phyloP scores from a whole-genome alignment of 2,797 vertebrate species.

The Alosa sapidissima region DNA sequence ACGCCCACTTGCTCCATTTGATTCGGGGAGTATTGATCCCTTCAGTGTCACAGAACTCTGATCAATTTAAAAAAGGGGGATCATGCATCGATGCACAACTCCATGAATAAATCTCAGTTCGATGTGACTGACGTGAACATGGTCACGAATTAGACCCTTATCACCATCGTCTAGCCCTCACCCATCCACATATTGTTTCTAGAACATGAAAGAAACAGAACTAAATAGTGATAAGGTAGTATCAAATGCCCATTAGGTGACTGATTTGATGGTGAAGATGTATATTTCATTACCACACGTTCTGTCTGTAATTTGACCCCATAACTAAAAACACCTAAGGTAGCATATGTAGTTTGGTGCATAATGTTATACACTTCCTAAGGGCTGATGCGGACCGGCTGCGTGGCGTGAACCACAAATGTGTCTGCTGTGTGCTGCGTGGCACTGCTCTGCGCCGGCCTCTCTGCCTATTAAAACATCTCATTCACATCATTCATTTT shows the following conservation, averaged over 20 bases:
- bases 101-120: conserved; percentile 19
- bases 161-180: background rate
- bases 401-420: too few species aligned
- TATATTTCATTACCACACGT: too few species aligned
- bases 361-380: background rate
- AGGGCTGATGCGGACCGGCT: background rate
- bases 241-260: background rate
- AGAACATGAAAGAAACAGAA: background rate
- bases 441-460: too few species aligned
- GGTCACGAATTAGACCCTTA: background rate
- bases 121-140: background rate
- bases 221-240: background rate
- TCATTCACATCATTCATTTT: too few species aligned
- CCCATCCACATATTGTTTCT: background rate
- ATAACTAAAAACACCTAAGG: background rate
- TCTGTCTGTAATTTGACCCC: background rate
- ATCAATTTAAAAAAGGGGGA: background rate
- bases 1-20: background rate
- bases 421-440: too few species aligned
- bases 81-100: conserved; percentile 1
- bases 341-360: background rate
- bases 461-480: too few species aligned
- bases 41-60: background rate
- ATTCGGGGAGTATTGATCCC: background rate
- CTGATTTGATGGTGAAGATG: background rate